These are phyloP conservation scores for Physeter macrocephalus DNA, from an alignment of 2,113 vertebrate genomes.

Conservation along the genomic window DNA sequence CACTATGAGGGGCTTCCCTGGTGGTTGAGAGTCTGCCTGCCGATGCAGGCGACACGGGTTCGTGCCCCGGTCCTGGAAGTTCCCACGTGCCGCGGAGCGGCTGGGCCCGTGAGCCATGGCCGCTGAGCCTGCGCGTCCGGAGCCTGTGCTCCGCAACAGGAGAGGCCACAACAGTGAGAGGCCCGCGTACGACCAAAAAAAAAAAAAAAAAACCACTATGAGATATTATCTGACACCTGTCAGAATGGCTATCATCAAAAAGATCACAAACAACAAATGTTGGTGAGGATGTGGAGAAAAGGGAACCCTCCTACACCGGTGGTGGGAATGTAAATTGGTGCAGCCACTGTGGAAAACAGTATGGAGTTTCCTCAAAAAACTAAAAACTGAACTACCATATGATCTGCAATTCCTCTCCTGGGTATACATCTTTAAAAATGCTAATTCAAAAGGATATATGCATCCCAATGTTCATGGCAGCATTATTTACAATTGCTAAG, in stretches of 20 bases:
- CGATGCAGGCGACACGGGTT: too few relatives aligned
- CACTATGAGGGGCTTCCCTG: too few relatives aligned
- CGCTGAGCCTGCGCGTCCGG: too few relatives aligned
- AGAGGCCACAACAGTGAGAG: too few relatives aligned
- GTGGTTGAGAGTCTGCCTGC: too few relatives aligned
- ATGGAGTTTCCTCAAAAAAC: neutral
- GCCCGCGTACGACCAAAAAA: too few relatives aligned
- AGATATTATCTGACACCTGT: neutral
- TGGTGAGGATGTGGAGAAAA: neutral
- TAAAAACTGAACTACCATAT: neutral
- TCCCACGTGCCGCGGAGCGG: too few relatives aligned
- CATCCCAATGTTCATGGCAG: neutral
- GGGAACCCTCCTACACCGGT: neutral
- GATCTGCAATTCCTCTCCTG: neutral
- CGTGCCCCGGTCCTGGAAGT: too few relatives aligned
- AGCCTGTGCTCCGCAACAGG: too few relatives aligned
- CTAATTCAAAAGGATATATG: neutral
- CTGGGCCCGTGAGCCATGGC: too few relatives aligned
- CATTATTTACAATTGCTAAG: neutral
- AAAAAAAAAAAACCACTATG: neutral
- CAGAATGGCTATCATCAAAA: neutral
- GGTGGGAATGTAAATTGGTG: neutral
- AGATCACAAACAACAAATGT: neutral
- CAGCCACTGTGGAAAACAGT: neutral
- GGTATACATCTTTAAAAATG: neutral